Evolutionary conservation across 1,140 invertebrate genomes (phyloP).

Genomic region (Zaprionus lachaisei): DNA sequence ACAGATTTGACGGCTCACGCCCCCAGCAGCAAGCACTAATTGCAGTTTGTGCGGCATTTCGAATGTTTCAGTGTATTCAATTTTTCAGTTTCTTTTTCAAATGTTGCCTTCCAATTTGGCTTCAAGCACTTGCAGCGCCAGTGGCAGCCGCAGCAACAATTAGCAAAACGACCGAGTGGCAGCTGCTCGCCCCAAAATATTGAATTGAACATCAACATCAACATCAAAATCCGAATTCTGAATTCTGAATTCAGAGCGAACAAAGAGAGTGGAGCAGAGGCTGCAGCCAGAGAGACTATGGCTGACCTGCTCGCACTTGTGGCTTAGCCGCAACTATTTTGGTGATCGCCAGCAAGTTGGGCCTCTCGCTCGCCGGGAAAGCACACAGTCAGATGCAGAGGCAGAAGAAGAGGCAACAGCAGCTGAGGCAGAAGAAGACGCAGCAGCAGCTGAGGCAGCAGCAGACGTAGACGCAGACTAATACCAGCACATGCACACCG

Average conservation of each 20-base stretch:
- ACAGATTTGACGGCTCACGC: slow-evolving; percentile 65
- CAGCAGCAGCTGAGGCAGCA: slow-evolving; percentile 17
- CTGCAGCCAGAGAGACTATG: slow-evolving; percentile 16
- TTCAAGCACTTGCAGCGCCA: slow-evolving; percentile 31
- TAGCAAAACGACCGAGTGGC: slow-evolving; percentile 17
- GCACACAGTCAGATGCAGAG: slow-evolving; percentile 11
- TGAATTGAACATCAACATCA: slow-evolving; percentile 42
- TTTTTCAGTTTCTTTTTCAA: slow-evolving; percentile 20
- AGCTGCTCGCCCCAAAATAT: slow-evolving; percentile 45
- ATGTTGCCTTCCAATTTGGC: slow-evolving; percentile 20
- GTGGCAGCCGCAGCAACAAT: slow-evolving; percentile 13
- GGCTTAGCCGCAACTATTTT: slow-evolving; percentile 18
- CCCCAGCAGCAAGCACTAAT: slow-evolving; percentile 60
- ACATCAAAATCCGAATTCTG: slow-evolving; percentile 25
- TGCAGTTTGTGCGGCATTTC: slow-evolving; percentile 48
- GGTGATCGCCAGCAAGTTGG: slow-evolving; percentile 42
- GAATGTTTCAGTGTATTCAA: neutral
- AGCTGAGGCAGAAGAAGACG: neutral
- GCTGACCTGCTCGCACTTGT: slow-evolving; percentile 40
- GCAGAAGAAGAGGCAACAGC: neutral
- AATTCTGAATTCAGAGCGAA: slow-evolving; percentile 41
- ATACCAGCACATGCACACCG: slow-evolving; percentile 4
- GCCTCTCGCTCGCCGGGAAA: slow-evolving; percentile 60
- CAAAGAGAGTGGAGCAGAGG: slow-evolving; percentile 19
- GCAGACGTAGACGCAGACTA: slow-evolving; percentile 23